These are phyloP conservation scores for Glyphotaelius pellucidus DNA, from an alignment of 2,888 invertebrate species.

Conservation along the genomic window DNA sequence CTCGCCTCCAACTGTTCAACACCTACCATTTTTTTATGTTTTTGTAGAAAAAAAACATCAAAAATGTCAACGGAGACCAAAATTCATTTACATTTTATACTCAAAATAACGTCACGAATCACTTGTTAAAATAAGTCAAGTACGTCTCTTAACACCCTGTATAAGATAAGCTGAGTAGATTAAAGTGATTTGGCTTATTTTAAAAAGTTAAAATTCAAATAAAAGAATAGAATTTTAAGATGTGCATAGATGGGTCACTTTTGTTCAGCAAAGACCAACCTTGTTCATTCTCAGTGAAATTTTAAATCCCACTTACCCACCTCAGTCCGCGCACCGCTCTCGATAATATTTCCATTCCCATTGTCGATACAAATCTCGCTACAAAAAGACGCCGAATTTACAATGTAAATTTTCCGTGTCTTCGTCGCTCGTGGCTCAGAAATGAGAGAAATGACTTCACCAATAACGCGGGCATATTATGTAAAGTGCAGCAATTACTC, in stretches of 20 bases:
- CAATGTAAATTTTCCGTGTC: constrained; percentile 63
- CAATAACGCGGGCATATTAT: constrained; percentile 66
- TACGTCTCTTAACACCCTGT: no score
- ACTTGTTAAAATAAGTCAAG: no score
- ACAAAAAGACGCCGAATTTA: constrained; percentile 42
- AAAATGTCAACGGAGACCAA: no score
- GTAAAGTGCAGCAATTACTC: constrained; percentile 66
- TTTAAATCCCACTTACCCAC: constrained; percentile 15
- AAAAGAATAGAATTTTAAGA: no score
- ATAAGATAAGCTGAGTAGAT: no score
- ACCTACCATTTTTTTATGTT: no score
- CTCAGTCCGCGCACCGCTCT: constrained; percentile 14
- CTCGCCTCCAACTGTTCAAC: no score
- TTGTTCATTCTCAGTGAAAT: background rate
- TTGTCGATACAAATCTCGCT: constrained; percentile 49
- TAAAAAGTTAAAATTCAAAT: no score
- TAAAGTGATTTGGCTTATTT: background rate
- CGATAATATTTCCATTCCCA: constrained; percentile 45
- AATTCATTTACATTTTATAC: no score
- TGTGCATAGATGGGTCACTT: no score
- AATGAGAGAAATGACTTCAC: constrained; percentile 62
- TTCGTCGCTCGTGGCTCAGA: constrained; percentile 42
- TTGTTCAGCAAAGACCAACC: background rate
- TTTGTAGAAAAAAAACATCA: no score
- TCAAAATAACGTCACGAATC: no score